Evolutionary conservation across 1,140 invertebrate species (phyloP).

Genomic region (Eupeodes corollae): DNA sequence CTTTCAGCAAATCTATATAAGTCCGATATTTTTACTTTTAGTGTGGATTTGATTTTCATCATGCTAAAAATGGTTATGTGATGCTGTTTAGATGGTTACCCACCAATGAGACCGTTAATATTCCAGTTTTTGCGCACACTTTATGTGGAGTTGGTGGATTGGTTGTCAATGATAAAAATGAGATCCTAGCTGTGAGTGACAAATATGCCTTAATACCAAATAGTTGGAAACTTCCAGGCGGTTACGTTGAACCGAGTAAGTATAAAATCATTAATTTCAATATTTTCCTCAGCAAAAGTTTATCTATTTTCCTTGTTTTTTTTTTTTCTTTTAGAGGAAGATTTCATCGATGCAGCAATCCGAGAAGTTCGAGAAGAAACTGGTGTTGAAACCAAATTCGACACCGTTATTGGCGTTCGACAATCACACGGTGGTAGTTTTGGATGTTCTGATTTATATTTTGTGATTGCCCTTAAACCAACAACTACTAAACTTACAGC

Average conservation of each 20-base stretch:
- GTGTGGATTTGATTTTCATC: slow-evolving; percentile 78
- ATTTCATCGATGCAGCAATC: slow-evolving; percentile 61
- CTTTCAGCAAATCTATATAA: no score
- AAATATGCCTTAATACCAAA: slow-evolving; percentile 48
- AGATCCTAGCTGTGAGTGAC: slow-evolving; percentile 72
- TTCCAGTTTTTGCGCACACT: slow-evolving; percentile 75
- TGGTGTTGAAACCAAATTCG: slow-evolving; percentile 62
- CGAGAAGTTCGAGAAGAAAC: slow-evolving; percentile 87
- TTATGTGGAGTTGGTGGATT: slow-evolving; percentile 79
- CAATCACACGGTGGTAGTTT: slow-evolving; percentile 59
- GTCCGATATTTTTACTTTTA: no score
- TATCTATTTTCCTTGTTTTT: neutral
- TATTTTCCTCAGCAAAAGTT: neutral
- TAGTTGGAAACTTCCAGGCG: slow-evolving; percentile 85
- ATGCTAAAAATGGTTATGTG: slow-evolving; percentile 65
- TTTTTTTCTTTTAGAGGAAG: slow-evolving; percentile 52
- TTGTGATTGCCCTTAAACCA: slow-evolving; percentile 62
- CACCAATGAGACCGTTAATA: slow-evolving; percentile 46
- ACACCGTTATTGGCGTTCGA: slow-evolving; percentile 62
- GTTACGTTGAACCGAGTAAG: slow-evolving; percentile 73
- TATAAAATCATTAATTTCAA: neutral
- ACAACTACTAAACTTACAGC: slow-evolving; percentile 48
- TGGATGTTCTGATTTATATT: slow-evolving; percentile 76
- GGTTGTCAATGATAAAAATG: slow-evolving; percentile 61
- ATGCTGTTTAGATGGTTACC: slow-evolving; percentile 74